Conservation (phyloP, 2,113 vertebrate genomes). For the Upupa epops region DNA sequence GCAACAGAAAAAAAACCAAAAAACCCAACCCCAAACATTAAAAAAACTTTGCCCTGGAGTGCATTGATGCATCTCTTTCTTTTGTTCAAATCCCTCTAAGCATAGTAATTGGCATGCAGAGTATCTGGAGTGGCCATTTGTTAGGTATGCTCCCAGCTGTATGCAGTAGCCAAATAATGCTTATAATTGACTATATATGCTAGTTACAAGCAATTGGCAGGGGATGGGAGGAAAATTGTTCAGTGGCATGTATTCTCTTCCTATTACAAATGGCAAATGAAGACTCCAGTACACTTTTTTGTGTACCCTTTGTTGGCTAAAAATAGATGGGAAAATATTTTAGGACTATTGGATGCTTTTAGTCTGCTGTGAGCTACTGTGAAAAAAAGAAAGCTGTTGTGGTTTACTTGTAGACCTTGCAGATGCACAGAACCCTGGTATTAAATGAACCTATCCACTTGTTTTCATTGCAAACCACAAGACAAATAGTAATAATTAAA, state of each 20-base stretch:
- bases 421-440: neutral
- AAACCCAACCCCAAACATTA: neutral
- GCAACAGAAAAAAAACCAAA: neutral
- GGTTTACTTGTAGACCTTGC: neutral
- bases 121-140: slow-evolving; percentile 11
- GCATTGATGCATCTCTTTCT: neutral
- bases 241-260: neutral
- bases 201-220: slow-evolving; percentile 12
- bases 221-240: neutral
- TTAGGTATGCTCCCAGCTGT: slow-evolving; percentile 18
- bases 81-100: slow-evolving; percentile 14
- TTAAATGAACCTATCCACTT: neutral
- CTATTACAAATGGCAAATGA: neutral
- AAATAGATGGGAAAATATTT: slow-evolving; percentile 55
- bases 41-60: neutral
- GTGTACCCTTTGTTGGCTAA: neutral
- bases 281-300: neutral
- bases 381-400: neutral
- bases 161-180: neutral
- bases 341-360: neutral
- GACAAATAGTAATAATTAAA: neutral
- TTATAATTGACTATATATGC: slow-evolving; percentile 9
- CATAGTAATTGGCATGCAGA: slow-evolving; percentile 24
- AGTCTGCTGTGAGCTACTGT: neutral
- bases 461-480: neutral